Conservation (phyloP, 1,140 invertebrate genomes). For the Drosophila albomicans region DNA sequence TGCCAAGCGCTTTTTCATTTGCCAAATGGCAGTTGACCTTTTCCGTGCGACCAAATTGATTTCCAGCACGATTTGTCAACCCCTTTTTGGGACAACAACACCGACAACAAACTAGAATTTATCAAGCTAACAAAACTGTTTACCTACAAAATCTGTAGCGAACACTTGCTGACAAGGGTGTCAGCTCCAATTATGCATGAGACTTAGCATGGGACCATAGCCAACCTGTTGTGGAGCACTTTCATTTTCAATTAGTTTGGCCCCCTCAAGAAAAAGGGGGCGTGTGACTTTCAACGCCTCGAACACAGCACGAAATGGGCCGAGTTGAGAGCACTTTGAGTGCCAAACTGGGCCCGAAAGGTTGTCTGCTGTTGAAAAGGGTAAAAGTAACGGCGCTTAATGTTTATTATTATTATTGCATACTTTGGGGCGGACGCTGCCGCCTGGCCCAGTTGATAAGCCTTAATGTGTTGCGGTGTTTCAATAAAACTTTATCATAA, state of each 20-base stretch:
- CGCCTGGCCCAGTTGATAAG: constrained; percentile 69
- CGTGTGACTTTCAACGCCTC: constrained; percentile 78
- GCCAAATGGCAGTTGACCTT: constrained; percentile 76
- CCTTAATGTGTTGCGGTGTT: constrained; percentile 75
- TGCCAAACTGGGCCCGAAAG: constrained; percentile 9
- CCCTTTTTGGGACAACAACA: constrained; percentile 50
- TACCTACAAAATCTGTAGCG: constrained; percentile 55
- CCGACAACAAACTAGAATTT: constrained; percentile 57
- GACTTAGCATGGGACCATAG: constrained; percentile 25
- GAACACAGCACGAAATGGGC: constrained; percentile 55
- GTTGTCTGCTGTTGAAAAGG: constrained; percentile 64
- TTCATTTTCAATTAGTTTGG: constrained; percentile 80
- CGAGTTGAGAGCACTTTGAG: constrained; percentile 3
- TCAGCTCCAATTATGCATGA: constrained; percentile 74
- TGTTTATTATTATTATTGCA: constrained; percentile 82
- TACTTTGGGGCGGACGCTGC: constrained; percentile 37
- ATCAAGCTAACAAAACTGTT: constrained; percentile 70
- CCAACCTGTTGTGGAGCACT: constrained; percentile 73
- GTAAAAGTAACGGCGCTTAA: constrained; percentile 66
- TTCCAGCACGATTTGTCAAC: constrained; percentile 81
- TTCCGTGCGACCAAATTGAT: constrained; percentile 69
- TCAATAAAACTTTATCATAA: constrained; percentile 84
- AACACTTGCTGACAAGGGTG: constrained; percentile 76
- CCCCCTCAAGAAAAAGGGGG: constrained; percentile 59
- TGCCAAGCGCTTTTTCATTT: constrained; percentile 67